A percentile compares a stretch with the other conserved stretches of the same genome.
Evolutionary conservation across 1,140 invertebrate genomes (phyloP).

Genomic region (Pogonomyrmex barbatus): DNA sequence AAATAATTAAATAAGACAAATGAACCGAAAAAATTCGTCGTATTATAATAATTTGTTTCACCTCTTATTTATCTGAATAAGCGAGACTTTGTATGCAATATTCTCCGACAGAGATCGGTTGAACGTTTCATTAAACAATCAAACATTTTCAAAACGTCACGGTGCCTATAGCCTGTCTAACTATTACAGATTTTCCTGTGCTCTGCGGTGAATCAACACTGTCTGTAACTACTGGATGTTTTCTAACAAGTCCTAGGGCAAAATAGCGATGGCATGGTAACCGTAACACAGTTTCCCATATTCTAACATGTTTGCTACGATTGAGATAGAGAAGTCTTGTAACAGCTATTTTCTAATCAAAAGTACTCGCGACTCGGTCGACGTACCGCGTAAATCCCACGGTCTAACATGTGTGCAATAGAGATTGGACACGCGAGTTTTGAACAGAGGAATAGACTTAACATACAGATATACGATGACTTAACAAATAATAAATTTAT

Average conservation of each 20-base stretch:
- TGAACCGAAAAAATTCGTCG: neutral
- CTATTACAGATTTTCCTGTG: conserved; percentile 34
- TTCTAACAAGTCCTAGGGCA: conserved; percentile 56
- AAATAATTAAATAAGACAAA: neutral
- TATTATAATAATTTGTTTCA: neutral
- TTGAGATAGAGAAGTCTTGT: conserved; percentile 30
- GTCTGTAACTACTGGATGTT: conserved; percentile 43
- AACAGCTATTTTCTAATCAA: conserved; percentile 13
- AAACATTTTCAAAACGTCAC: conserved; percentile 43
- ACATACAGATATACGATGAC: neutral
- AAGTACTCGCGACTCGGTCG: neutral
- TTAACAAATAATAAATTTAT: neutral
- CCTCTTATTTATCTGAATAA: neutral
- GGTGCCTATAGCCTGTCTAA: conserved; percentile 4
- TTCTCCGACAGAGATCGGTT: neutral
- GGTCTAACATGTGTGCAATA: neutral
- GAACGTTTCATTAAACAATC: conserved; percentile 32
- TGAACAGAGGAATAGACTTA: neutral
- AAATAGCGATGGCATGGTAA: conserved; percentile 52
- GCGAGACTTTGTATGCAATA: neutral
- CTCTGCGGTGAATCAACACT: conserved; percentile 29
- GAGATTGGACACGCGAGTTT: neutral
- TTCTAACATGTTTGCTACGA: conserved; percentile 22
- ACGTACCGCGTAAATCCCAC: neutral
- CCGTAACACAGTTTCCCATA: conserved; percentile 17